phyloP scores from a whole-genome alignment of 2,113 vertebrate genomes.

The Cyphomyrus plagiostoma region DNA sequence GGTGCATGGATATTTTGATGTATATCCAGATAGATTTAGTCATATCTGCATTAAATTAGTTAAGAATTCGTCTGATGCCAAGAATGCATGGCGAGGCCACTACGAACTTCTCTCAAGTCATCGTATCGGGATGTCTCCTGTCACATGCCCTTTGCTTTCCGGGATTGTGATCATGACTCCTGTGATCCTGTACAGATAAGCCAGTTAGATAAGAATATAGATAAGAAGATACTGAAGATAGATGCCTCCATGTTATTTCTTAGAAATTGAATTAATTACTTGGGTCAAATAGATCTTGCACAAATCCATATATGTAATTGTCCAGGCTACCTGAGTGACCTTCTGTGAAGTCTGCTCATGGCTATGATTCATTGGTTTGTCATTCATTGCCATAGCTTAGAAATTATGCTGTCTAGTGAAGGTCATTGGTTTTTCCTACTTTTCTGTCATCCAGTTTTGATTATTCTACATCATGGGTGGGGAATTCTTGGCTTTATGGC shows the following conservation, averaged over 20 bases:
- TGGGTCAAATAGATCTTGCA: background rate
- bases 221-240: background rate
- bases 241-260: background rate
- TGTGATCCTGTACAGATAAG: background rate
- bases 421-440: background rate
- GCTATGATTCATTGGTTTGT: background rate
- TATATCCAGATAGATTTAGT: background rate
- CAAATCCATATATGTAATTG: background rate
- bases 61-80: background rate
- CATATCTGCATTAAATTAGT: background rate
- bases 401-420: background rate
- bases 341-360: background rate
- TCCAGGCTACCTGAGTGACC: background rate
- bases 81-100: background rate
- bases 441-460: background rate
- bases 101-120: background rate
- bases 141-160: background rate
- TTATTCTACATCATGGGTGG: background rate
- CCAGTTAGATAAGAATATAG: background rate
- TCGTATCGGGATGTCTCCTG: background rate
- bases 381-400: background rate
- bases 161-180: background rate
- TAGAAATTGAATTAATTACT: background rate
- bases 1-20: background rate
- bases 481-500: background rate